phyloP scores from a whole-genome alignment of 2,888 invertebrate species.

The Cerceris ruficornis region DNA sequence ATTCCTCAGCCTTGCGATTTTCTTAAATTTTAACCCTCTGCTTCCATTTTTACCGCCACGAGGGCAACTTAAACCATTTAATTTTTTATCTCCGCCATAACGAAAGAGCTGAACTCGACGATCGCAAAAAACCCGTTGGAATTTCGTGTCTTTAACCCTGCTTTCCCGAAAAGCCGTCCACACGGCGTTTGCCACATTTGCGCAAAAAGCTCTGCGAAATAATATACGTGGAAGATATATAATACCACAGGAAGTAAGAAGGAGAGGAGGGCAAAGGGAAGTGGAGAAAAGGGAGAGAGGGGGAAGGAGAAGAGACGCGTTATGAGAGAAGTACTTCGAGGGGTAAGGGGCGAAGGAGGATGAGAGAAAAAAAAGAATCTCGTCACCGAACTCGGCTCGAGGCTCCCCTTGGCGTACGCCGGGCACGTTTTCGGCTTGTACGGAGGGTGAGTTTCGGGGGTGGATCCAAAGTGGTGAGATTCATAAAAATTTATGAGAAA shows the following conservation, averaged over 20 bases:
- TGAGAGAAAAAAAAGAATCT: constrained; percentile 19
- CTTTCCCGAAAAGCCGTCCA: too few species aligned
- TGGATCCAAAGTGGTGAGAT: constrained; percentile 40
- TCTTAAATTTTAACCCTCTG: too few species aligned
- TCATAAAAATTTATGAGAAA: constrained; percentile 55
- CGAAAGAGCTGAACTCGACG: too few species aligned
- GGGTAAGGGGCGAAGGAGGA: background rate
- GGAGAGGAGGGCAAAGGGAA: background rate
- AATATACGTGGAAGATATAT: too few species aligned
- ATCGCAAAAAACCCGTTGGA: too few species aligned
- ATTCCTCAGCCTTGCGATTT: too few species aligned
- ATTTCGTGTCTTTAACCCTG: too few species aligned
- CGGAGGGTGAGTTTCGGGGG: constrained; percentile 36
- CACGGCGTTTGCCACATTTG: too few species aligned
- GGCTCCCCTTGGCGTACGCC: constrained; percentile 26
- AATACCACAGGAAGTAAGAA: background rate
- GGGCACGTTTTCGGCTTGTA: constrained; percentile 40
- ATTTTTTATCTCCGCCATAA: too few species aligned
- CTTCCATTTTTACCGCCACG: too few species aligned
- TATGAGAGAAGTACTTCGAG: background rate
- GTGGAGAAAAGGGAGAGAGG: background rate
- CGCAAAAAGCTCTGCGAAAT: too few species aligned
- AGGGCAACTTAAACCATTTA: too few species aligned
- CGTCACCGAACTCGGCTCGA: constrained; percentile 13
- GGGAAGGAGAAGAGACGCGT: background rate